Evolutionary conservation across 2,797 vertebrate species (phyloP).

Genomic region (Microctenopoma stevenorrisi): DNA sequence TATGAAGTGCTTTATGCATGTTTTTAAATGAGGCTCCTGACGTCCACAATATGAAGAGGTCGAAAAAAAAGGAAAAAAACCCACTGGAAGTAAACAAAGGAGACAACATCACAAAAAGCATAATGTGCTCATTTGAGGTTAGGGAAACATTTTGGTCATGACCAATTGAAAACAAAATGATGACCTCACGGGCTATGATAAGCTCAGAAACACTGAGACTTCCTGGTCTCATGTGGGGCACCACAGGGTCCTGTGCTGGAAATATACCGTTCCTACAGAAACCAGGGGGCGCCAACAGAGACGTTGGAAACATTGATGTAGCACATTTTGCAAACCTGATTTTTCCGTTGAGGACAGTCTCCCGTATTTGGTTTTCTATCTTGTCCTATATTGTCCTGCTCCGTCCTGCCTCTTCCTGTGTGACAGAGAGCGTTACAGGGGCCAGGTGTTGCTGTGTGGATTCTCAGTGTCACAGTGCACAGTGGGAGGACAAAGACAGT

Average conservation of each 20-base stretch:
- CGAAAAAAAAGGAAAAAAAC: too few relatives aligned
- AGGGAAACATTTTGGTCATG: too few relatives aligned
- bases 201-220: not conserved
- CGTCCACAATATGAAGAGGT: too few relatives aligned
- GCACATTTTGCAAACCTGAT: not conserved
- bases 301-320: constrained; percentile 6
- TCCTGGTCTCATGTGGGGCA: constrained; percentile 2
- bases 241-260: constrained; percentile 24
- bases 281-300: not conserved
- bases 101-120: too few relatives aligned
- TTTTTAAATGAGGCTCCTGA: too few relatives aligned
- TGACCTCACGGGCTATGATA: too few relatives aligned
- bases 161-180: too few relatives aligned
- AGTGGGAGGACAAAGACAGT: constrained; percentile 83
- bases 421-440: constrained; percentile 62
- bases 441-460: constrained; percentile 83
- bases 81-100: too few relatives aligned
- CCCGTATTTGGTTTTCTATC: constrained; percentile 15
- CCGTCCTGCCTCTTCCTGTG: constrained; percentile 41
- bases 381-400: constrained; percentile 46
- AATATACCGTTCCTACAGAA: not conserved
- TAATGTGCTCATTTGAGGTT: too few relatives aligned
- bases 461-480: constrained; percentile 83
- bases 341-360: not conserved
- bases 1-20: too few relatives aligned